Base-by-base conservation (phyloP, 2,113 vertebrate genomes). In the Notarius lentiginosus region DNA sequence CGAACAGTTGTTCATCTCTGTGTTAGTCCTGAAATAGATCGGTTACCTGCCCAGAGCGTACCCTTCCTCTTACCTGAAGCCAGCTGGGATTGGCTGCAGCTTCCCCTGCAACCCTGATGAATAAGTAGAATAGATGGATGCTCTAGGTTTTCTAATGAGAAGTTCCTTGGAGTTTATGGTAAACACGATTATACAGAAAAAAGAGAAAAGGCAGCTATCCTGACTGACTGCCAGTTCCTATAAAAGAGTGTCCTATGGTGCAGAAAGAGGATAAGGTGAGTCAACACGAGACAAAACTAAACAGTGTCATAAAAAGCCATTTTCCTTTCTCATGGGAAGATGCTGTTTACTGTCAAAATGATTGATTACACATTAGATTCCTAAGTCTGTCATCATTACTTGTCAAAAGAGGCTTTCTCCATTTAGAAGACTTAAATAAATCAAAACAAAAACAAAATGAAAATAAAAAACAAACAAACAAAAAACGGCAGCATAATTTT, bases 301-400 rank as follows among this genome's bases (percentile, higher is more conserved):
- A 34, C 22, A n/a, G 58, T 51, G 47, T 65, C 24, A 34, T 65
- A 24, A 65, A 30, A 49, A 85, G 56, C 12, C 56, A 56, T 84
- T 84, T 76, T 60, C 15, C 56, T 84, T 76, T 60, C 34, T 61
- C 41, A 77, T 18, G 22, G 49, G 60, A 79, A 79, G 10, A 55
- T 58, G 41, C 41, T 65, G 70, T 73, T 22, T 47, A 73, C 18
- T 51, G 20, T 65, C 18, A 66, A 85, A 77, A 85, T 34, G 47
- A 65, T 79, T 79, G 34, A 65, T 49, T 77, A 85, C n/a, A 34
- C n/a, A 53, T 79, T 66, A 85, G 75, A 79, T 17, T 20, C 4
- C 24, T 22, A 18, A 49, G 61, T 53, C 61, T 66, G 47, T 65
- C 17, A 79, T 79, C 24, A 79, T 65, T 51, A 22, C 47, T n/a